Conservation (phyloP, 2,888 invertebrate species). For the Agrochola macilenta region DNA sequence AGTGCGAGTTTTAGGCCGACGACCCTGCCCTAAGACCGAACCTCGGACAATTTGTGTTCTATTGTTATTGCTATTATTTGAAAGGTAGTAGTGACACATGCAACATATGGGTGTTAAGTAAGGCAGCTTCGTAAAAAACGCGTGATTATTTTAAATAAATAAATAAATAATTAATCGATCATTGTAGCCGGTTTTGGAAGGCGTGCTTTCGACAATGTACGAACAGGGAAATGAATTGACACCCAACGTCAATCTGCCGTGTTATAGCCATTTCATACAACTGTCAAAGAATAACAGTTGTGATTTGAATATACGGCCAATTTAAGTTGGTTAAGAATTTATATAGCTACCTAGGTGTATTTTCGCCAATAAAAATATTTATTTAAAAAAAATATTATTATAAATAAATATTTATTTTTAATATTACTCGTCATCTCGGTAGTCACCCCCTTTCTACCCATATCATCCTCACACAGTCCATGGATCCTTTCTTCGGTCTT, state of each 20-base stretch:
- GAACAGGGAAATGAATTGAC: neutral
- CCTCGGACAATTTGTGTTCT: conserved; percentile 6
- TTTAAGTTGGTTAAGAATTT: neutral
- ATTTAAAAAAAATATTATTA: no score
- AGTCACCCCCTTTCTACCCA: no score
- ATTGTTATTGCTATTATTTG: conserved; percentile 15
- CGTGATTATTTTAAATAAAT: no score
- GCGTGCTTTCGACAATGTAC: neutral
- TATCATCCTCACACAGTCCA: no score
- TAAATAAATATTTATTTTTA: no score
- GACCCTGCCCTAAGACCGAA: conserved; percentile 25
- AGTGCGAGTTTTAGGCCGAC: conserved; percentile 9
- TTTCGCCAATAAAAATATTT: neutral
- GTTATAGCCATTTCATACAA: neutral
- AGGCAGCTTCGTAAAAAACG: no score
- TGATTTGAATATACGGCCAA: neutral
- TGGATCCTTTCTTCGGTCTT: no score
- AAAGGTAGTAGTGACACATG: neutral
- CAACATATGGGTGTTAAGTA: neutral
- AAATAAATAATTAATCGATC: neutral
- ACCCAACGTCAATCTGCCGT: no score
- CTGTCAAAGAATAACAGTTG: neutral
- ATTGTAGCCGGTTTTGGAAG: neutral
- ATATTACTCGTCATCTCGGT: no score
- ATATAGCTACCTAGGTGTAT: neutral